Base-by-base conservation (phyloP, 2,113 vertebrate species). In the Paramisgurnus dabryanus region DNA sequence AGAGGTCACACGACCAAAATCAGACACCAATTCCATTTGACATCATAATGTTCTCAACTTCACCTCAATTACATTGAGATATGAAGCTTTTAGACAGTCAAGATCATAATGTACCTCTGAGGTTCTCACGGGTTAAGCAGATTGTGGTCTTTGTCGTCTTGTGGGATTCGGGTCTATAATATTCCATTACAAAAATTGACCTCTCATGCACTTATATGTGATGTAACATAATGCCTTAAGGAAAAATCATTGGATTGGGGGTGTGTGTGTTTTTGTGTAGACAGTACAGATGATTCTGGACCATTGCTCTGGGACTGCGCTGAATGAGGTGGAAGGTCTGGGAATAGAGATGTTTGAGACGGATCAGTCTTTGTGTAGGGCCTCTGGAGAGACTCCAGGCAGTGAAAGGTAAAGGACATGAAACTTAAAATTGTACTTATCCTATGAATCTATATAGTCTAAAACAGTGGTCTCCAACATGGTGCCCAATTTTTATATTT, bases 221-320 rank as follows among this genome's bases (percentile, higher is more conserved):
- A 22, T 64, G 58, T 60, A 22, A 60, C 39, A 43, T 13, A 47
- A 39, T 39, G 13, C 15, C 11, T 67, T 65, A 15, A 6, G 45
- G 41, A 10, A 27, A 47, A 53, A 17, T 75, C 18, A 40, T 63
- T 71, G 22, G 7, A 17, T 10, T 49, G 39, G 66, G 67, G 45
- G 58, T 13, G 6, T 53, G 65, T 78, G 72, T 73, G 77, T 80
- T 85, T 83, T 82, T 58, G 39, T 85, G 65, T 83, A 97, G 96
- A 90, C 88, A 9, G 92, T 97, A 27, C 92, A 95, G 87, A 87
- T 97, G 88, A 87, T 93, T 82, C 92, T 97, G 86, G 96, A 97
- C 85, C 93, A 91, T 84, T 97, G 96, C 1, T 65, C 87, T 65
- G 92, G 93, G 67, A 86, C 85, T 15, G 80, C 83, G 0, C 77